Evolutionary conservation across 2,888 invertebrate species (phyloP).

Genomic region (Sylvicola fuscatus): DNA sequence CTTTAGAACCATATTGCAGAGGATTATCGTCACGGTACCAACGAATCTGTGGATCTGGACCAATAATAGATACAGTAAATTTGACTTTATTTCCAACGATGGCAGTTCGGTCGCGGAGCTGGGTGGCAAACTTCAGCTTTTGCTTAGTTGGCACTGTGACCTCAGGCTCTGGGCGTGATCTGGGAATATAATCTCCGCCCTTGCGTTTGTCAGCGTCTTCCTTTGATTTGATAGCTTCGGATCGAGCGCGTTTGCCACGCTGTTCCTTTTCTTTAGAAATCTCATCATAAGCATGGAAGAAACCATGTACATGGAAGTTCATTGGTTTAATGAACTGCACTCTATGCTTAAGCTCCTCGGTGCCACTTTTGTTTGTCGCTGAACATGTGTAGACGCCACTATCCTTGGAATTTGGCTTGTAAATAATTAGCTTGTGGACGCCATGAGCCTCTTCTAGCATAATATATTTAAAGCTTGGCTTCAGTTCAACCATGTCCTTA

Average conservation of each 20-base stretch:
- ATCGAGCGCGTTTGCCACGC: slow-evolving; percentile 19
- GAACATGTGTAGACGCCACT: slow-evolving; percentile 46
- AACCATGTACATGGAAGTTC: slow-evolving; percentile 25
- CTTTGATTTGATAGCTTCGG: slow-evolving; percentile 21
- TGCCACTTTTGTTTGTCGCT: slow-evolving; percentile 45
- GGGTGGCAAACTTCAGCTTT: slow-evolving; percentile 41
- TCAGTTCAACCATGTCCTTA: slow-evolving; percentile 19
- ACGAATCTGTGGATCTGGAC: slow-evolving; percentile 43
- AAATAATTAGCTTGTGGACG: slow-evolving; percentile 32
- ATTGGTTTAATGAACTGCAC: slow-evolving; percentile 32
- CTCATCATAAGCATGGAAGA: slow-evolving; percentile 21
- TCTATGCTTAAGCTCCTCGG: slow-evolving; percentile 26
- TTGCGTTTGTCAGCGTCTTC: slow-evolving; percentile 16
- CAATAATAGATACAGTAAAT: slow-evolving; percentile 56
- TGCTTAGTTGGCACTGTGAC: slow-evolving; percentile 20
- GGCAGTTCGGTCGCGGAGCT: slow-evolving; percentile 54
- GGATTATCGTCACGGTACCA: slow-evolving; percentile 58
- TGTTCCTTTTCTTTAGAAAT: slow-evolving; percentile 19
- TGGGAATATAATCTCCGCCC: slow-evolving; percentile 8
- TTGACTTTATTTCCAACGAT: slow-evolving; percentile 54
- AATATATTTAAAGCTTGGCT: slow-evolving; percentile 21
- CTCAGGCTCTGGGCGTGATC: slow-evolving; percentile 13
- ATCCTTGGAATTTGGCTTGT: slow-evolving; percentile 33
- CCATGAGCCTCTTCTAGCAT: slow-evolving; percentile 23
- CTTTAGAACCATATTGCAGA: slow-evolving; percentile 32